Base-by-base conservation (phyloP, 2,888 invertebrate genomes). In the Choreutis nemorana region DNA sequence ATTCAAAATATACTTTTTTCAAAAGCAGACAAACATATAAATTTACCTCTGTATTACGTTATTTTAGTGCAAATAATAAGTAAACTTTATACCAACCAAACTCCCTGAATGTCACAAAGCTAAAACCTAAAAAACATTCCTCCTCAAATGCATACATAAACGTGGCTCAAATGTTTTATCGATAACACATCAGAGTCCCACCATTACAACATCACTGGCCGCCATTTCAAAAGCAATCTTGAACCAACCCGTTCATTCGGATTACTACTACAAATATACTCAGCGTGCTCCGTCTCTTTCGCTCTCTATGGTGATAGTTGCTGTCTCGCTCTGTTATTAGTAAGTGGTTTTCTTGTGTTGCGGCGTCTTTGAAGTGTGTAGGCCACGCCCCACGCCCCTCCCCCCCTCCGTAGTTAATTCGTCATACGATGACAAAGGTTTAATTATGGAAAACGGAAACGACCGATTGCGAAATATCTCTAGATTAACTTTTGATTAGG, bases 351-450 rank as follows among this genome's bases (percentile, higher is more conserved):
- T 62, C 62, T 62, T 61, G 65, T 47, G 54, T 58, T 63, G 59
- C 77, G 72, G 71, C 54, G 44, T 50, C 58, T 75, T 78, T 78
- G 73, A 73, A 55, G 63, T 61, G 35, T 26, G 25, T 35, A 55
- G 42, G 55, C 71, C 70, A 58, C 73, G 72, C 75, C 75, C 54
- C 42, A 44, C 39, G 42, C 15, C 39, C 46, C 55, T 50, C 50
- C 50, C 51, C 53, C 45, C 55, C 42, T 51, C 40, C 52, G 44
- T 49, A 55, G 54, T 62, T 66, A 67, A 73, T 75, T 72, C 71
- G 73, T 75, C 72, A 73, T 68, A 63, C 53, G 50, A 73, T 68
- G 72, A 75, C 71, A 72, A 67, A 64, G 63, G 49, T 60, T 73
- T 75, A 77, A 75, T 77, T 73, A 68, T 52, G n/a, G n/a, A n/a